Evolutionary conservation across 2,797 vertebrate genomes (phyloP).

Genomic region (Sebastes baramenuke): DNA sequence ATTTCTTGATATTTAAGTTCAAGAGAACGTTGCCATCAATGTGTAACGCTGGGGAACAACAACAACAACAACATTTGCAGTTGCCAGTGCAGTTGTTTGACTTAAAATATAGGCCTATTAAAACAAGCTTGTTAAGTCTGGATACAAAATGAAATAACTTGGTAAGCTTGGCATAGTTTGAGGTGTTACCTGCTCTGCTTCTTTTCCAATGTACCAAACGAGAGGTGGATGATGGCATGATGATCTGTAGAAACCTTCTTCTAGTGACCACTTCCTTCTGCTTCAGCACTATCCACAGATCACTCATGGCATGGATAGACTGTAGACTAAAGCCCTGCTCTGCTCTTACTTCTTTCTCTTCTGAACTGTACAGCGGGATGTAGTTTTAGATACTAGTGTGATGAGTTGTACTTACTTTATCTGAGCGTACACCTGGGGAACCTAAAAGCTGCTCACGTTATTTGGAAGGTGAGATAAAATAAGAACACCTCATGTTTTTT

Average conservation of each 20-base stretch:
- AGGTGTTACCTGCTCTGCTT: slow-evolving; percentile 57
- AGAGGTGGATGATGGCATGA: slow-evolving; percentile 61
- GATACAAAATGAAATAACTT: slow-evolving; percentile 50
- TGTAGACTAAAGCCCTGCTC: slow-evolving; percentile 33
- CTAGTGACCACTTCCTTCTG: slow-evolving; percentile 45
- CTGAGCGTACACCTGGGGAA: background rate
- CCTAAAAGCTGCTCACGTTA: background rate
- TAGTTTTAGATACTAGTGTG: background rate
- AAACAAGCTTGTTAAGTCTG: slow-evolving; percentile 30
- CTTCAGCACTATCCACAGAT: slow-evolving; percentile 51
- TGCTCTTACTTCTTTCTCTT: slow-evolving; percentile 32
- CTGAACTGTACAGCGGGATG: background rate
- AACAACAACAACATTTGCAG: background rate
- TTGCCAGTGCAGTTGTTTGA: background rate
- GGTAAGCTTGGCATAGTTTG: slow-evolving; percentile 51
- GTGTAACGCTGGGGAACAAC: background rate
- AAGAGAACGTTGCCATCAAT: background rate
- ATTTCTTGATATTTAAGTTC: slow-evolving; percentile 15
- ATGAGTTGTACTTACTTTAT: background rate
- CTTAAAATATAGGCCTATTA: slow-evolving; percentile 7
- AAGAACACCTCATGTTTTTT: background rate
- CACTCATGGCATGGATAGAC: slow-evolving; percentile 54
- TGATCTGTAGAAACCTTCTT: slow-evolving; percentile 57
- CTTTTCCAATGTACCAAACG: slow-evolving; percentile 38
- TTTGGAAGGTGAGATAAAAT: background rate